Conservation (phyloP, 2,888 invertebrate genomes). For the Ligdia adustata region DNA sequence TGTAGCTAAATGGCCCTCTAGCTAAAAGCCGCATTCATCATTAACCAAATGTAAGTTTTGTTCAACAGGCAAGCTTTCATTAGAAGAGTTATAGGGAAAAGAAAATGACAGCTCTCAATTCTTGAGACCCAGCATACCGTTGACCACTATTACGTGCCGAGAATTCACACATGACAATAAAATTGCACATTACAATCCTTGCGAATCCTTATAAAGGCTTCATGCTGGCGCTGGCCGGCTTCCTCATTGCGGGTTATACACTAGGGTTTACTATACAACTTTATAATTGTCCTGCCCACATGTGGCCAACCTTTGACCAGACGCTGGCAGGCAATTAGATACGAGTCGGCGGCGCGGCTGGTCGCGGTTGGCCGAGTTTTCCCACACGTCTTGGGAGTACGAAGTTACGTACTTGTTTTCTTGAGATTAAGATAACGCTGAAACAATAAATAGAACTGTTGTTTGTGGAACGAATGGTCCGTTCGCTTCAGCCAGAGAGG, state of each 20-base stretch:
- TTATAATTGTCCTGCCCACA: constrained; percentile 35
- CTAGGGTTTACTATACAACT: constrained; percentile 8
- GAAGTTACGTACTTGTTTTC: constrained; percentile 48
- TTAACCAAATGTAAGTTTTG: too few relatives aligned
- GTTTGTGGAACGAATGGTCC: too few relatives aligned
- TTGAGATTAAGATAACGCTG: constrained; percentile 48
- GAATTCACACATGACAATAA: constrained; percentile 43
- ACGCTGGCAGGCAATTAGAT: constrained; percentile 66
- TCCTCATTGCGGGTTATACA: constrained; percentile 47
- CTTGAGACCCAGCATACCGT: constrained; percentile 15
- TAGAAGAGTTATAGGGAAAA: too few relatives aligned
- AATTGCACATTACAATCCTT: constrained; percentile 44
- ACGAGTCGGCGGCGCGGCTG: constrained; percentile 52
- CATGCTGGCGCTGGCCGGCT: constrained; percentile 34
- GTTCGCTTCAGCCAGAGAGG: too few relatives aligned
- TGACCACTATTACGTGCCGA: constrained; percentile 22
- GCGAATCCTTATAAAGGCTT: constrained; percentile 41
- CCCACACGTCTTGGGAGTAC: constrained; percentile 56
- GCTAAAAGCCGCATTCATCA: too few relatives aligned
- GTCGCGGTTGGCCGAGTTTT: constrained; percentile 61
- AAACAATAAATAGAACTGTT: constrained; percentile 39
- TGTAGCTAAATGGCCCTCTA: too few relatives aligned
- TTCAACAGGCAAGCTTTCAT: too few relatives aligned
- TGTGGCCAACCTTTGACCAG: constrained; percentile 59
- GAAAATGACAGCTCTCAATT: constrained; percentile 3